Base-by-base conservation (phyloP, 1,140 invertebrate species). In the Harpegnathos saltator region DNA sequence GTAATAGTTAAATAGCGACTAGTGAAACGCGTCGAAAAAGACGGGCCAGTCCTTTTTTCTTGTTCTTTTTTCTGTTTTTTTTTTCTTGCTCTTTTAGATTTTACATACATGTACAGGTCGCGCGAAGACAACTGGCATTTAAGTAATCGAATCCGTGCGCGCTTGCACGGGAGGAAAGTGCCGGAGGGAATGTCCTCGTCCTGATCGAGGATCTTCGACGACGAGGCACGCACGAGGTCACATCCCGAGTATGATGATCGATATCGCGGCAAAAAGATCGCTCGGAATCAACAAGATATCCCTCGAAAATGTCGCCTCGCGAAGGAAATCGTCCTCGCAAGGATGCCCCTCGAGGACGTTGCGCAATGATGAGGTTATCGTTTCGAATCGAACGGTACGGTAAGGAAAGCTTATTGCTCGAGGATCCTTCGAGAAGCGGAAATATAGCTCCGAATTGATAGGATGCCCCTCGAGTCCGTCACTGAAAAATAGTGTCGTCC, bases 31-130 rank as follows among this genome's bases (percentile, higher is more conserved):
- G 69, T 73, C 86, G 66, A 87, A 68, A n/a, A 59, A 71, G 72
- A 87, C 75, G 85, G 86, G 86, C 85, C 86, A 87, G 85, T 87
- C 63, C 83, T 81, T 73, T 77, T 83, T 84, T 82, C 17, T 59
- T 33, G 63, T 81, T 62, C 15, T 50, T 78, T 50, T 78, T 84
- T 58, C 62, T 38, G n/a, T 65, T 12, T n/a, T 78, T 58, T 65
- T 65, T 12, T n/a, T 78, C 33, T 65, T 80, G 56, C 26, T 44
- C 58, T 61, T 24, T 68, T 80, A 83, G 72, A 83, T 84, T 86
- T 84, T 86, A 74, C 56, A 84, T 69, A 68, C 62, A 52, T 82
- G 58, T 73, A 82, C 58, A 74, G 66, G 15, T 82, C 78, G 78
- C 78, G 71, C 75, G 66, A 81, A 66, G 54, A 58, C 44, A 84